Percentiles rank a stretch among this genome's conserved stretches.
These are phyloP conservation scores for Protobothrops mucrosquamatus DNA, from an alignment of 2,113 vertebrate genomes.

Conservation along the genomic window DNA sequence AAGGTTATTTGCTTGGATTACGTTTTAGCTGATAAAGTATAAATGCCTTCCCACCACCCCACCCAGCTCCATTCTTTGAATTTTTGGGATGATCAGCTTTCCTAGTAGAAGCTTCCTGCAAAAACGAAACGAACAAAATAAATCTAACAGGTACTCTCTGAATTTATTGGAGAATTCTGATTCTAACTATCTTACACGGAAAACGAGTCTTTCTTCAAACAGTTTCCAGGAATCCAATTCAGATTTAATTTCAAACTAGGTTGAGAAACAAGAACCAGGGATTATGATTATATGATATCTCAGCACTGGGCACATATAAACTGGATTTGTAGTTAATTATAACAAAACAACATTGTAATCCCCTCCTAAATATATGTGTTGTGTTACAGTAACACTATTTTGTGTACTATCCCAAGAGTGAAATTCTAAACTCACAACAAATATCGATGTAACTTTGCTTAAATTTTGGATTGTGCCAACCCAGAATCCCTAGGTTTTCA, in stretches of 20 bases:
- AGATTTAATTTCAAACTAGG: neutral
- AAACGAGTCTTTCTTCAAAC: neutral
- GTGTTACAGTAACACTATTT: neutral
- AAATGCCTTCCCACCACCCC: neutral
- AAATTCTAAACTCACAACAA: neutral
- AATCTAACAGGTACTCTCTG: neutral
- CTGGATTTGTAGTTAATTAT: neutral
- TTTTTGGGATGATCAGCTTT: neutral
- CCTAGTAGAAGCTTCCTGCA: neutral
- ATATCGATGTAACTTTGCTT: neutral
- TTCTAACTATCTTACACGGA: neutral
- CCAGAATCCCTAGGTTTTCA: neutral
- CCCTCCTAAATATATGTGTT: neutral
- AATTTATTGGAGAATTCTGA: neutral
- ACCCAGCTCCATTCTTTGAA: neutral
- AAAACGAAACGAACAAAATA: neutral
- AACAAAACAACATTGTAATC: neutral
- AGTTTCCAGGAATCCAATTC: neutral
- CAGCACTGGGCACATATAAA: neutral
- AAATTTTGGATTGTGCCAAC: neutral
- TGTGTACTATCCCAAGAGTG: neutral
- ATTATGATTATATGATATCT: neutral
- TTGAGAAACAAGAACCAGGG: neutral
- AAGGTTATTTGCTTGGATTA: neutral
- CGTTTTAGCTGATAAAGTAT: neutral